These are phyloP conservation scores for Aphidius colemani DNA, from an alignment of 2,888 invertebrate genomes.

Conservation along the genomic window DNA sequence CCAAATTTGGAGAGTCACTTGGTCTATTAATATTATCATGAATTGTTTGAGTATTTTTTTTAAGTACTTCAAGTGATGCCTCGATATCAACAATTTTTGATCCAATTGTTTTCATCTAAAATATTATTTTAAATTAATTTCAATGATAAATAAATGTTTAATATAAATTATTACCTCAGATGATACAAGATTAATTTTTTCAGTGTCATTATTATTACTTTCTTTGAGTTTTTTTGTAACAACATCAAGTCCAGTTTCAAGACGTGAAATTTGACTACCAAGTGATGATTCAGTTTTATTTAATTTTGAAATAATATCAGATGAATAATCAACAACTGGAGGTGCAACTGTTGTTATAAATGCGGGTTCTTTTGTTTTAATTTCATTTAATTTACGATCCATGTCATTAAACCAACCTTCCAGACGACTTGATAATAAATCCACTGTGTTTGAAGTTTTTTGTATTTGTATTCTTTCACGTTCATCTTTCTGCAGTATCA, in stretches of 20 bases:
- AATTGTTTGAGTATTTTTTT: constrained; percentile 37
- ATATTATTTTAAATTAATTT: constrained; percentile 2
- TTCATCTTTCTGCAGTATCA: constrained; percentile 66
- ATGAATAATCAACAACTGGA: constrained; percentile 33
- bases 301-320: constrained; percentile 42
- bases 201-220: constrained; percentile 29
- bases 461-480: constrained; percentile 68
- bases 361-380: constrained; percentile 42
- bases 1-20: constrained; percentile 31
- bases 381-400: constrained; percentile 59
- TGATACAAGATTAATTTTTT: constrained; percentile 35
- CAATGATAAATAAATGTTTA: constrained; percentile 2
- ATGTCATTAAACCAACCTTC: constrained; percentile 59
- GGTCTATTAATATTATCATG: constrained; percentile 33
- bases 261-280: constrained; percentile 39
- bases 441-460: constrained; percentile 67
- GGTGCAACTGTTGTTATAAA: constrained; percentile 17
- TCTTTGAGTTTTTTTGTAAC: constrained; percentile 35
- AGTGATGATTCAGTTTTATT: constrained; percentile 42
- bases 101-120: constrained; percentile 43
- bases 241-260: constrained; percentile 41
- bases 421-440: constrained; percentile 62
- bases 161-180: constrained; percentile 33
- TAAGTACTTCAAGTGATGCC: constrained; percentile 40
- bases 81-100: constrained; percentile 42